Percentiles rank a stretch among this genome's conserved stretches.
These are phyloP conservation scores for Hemithea aestivaria DNA, from an alignment of 2,888 invertebrate species.

Conservation along the genomic window DNA sequence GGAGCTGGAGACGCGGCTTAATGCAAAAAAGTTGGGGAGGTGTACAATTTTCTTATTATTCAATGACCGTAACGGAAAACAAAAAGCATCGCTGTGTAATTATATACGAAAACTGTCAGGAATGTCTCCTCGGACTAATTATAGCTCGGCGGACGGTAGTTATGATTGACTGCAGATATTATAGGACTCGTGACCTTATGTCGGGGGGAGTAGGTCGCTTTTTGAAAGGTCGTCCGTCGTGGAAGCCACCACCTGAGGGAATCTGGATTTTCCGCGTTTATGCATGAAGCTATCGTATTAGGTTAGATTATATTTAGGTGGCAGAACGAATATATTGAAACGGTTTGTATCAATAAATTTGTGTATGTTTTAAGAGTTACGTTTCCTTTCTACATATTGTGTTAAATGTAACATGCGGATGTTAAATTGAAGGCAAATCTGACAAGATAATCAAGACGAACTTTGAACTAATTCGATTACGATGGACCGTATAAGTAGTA, in stretches of 20 bases:
- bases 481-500: too few species aligned
- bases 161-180: slow-evolving; percentile 27
- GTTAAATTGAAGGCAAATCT: too few species aligned
- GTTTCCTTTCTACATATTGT: too few species aligned
- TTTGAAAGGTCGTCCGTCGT: neutral
- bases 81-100: slow-evolving; percentile 23
- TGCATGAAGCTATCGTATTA: slow-evolving; percentile 4
- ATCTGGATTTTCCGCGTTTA: slow-evolving; percentile 4
- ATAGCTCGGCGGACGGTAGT: slow-evolving; percentile 19
- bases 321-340: too few species aligned
- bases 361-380: too few species aligned
- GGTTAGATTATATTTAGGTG: neutral
- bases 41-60: too few species aligned
- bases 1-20: too few species aligned
- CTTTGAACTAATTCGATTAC: too few species aligned
- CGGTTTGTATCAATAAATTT: too few species aligned
- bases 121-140: slow-evolving; percentile 26
- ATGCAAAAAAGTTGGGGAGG: too few species aligned
- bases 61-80: slow-evolving; percentile 14
- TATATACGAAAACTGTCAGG: slow-evolving; percentile 26
- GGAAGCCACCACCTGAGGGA: slow-evolving; percentile 5
- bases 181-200: neutral
- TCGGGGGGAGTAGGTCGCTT: neutral
- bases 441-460: too few species aligned
- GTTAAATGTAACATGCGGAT: too few species aligned